Base-by-base conservation (phyloP, 2,797 vertebrate species). In the Anisognathus igniventris region DNA sequence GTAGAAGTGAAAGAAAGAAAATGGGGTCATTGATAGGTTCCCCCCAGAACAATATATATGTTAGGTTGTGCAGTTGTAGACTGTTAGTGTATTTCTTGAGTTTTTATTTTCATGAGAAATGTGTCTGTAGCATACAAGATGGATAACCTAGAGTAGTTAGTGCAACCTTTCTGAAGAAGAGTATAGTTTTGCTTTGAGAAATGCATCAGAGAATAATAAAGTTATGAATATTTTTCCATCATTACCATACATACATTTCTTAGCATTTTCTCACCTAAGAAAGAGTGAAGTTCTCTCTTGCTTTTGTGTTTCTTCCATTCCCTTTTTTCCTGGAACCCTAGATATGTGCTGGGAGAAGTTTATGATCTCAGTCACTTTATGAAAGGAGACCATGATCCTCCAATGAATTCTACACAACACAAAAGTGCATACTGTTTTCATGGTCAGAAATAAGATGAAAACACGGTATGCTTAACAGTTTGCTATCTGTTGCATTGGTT, bases 151-250 rank as follows among this genome's bases (percentile, higher is more conserved):
- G 47, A 62, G n/a, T 33, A 83, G 71, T 85, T 91, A 76, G 37
- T 78, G 48, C 20, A 66, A 11, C 68, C 51, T 88, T 96, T 91
- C 53, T 57, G 81, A 80, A 62, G 67, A 92, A 39, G 24, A 60
- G 21, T 85, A 39, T 71, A 66, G 72, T 94, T 95, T 95, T 92
- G 62, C 86, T 96, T 91, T 96, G 67, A 96, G 75, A 97, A 95
- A 71, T 86, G 72, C n/a, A n/a, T 76, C 48, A 86, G 81, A 91
- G 70, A 87, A 68, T 80, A 79, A 71, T 74, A 54, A 82, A 80
- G n/a, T 65, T 89, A 61, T 17, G 5, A 91, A 51, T 75, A 65
- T 76, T 82, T 89, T 87, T 80, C 56, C 8, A 27, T 74, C 82
- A 33, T 82, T 76, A 58, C 53, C 19, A 10, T 51, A 54, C 1